Conservation (phyloP, 2,888 invertebrate genomes). For the Sericinus montela region DNA sequence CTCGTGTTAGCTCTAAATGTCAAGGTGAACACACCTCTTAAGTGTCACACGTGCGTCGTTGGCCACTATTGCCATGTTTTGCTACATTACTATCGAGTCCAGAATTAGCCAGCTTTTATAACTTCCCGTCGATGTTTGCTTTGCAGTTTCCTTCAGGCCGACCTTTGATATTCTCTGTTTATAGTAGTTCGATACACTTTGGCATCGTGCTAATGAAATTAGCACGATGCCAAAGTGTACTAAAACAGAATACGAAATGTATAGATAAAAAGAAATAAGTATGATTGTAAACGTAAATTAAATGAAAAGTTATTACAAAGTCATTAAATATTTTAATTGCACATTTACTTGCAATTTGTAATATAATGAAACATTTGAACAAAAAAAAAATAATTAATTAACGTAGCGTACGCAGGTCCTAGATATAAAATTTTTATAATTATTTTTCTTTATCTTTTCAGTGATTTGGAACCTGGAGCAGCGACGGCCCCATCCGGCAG, state of each 20-base stretch:
- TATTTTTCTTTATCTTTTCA: conserved; percentile 25
- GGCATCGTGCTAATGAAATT: neutral
- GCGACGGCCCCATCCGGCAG: conserved; percentile 70
- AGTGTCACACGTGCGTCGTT: conserved; percentile 1
- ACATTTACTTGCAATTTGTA: too few species aligned
- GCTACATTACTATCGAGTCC: neutral
- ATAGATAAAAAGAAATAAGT: too few species aligned
- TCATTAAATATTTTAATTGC: too few species aligned
- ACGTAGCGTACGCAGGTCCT: too few species aligned
- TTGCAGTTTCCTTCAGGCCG: conserved; percentile 18
- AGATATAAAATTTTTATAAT: too few species aligned
- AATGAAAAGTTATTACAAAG: too few species aligned
- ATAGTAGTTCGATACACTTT: neutral
- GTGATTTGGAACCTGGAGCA: conserved; percentile 71
- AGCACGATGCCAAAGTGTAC: too few species aligned
- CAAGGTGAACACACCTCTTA: conserved; percentile 1
- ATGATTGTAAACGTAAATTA: too few species aligned
- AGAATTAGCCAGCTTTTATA: conserved; percentile 12
- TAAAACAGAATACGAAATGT: too few species aligned
- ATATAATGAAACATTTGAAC: too few species aligned
- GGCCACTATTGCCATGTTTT: neutral
- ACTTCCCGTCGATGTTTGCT: conserved; percentile 23
- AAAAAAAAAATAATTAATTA: too few species aligned
- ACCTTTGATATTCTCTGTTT: conserved; percentile 16
- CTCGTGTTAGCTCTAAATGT: neutral